phyloP scores from a whole-genome alignment of 2,797 vertebrate species.

The Alcedo quadribrachys region DNA sequence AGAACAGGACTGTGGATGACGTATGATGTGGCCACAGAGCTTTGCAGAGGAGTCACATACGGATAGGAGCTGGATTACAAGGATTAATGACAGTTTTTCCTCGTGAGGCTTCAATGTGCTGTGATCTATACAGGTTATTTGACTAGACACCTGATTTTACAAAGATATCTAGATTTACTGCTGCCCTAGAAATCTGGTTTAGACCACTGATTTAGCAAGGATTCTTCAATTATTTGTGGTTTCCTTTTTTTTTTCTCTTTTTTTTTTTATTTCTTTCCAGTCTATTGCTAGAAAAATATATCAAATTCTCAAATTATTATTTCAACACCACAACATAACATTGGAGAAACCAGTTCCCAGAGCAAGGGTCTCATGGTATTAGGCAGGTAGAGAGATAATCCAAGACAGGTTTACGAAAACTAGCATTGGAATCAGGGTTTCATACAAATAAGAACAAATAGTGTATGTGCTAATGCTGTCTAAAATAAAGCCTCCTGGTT shows the following conservation, averaged over 20 bases:
- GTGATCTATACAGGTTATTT: background rate
- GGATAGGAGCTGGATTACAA: conserved; percentile 18
- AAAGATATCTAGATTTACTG: background rate
- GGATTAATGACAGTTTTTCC: conserved; percentile 25
- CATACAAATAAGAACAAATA: background rate
- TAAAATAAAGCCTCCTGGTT: conserved; percentile 35
- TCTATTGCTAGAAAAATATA: background rate
- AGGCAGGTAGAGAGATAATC: background rate
- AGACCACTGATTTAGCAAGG: background rate
- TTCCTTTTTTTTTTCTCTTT: no score
- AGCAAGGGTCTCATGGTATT: background rate
- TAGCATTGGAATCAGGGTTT: background rate
- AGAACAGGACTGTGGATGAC: background rate
- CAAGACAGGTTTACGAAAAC: background rate
- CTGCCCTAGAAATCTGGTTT: conserved; percentile 16
- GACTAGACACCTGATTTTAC: background rate
- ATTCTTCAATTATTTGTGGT: background rate
- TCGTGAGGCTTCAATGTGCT: conserved; percentile 19
- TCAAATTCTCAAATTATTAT: background rate
- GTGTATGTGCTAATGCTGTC: background rate
- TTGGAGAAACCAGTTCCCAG: background rate
- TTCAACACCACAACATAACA: background rate
- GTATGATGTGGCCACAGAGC: background rate
- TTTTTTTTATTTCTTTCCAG: background rate
- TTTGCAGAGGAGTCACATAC: background rate